phyloP scores from a whole-genome alignment of 2,113 vertebrate genomes.

The Strigops habroptila region DNA sequence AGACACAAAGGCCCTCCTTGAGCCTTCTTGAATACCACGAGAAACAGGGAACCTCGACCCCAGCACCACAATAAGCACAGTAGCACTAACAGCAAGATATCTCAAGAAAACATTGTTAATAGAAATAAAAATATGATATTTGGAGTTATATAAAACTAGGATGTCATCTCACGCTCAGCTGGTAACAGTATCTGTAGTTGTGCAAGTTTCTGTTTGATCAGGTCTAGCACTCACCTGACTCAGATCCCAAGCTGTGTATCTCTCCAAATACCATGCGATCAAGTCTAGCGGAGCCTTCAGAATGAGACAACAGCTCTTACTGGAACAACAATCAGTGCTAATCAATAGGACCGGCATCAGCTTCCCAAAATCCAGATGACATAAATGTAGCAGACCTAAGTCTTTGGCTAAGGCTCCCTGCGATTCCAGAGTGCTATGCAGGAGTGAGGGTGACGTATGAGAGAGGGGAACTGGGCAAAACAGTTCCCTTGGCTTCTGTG shows the following conservation, averaged over 20 bases:
- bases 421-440: fast-evolving
- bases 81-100: background rate
- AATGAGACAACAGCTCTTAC: background rate
- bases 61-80: background rate
- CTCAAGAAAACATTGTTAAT: background rate
- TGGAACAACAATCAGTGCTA: background rate
- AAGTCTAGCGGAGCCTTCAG: background rate
- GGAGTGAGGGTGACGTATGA: background rate
- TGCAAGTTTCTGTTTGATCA: background rate
- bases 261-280: fast-evolving
- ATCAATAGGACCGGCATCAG: background rate
- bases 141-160: background rate
- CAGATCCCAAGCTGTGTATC: background rate
- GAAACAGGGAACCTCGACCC: background rate
- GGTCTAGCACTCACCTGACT: fast-evolving
- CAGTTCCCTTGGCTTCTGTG: background rate
- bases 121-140: background rate
- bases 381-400: background rate
- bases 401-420: background rate
- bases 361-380: background rate
- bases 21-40: background rate
- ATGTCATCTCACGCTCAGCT: fast-evolving
- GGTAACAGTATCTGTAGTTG: background rate
- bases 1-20: background rate
- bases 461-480: background rate